These are phyloP conservation scores for Nematopogon swammerdamellus DNA, from an alignment of 2,888 invertebrate species.

Conservation along the genomic window DNA sequence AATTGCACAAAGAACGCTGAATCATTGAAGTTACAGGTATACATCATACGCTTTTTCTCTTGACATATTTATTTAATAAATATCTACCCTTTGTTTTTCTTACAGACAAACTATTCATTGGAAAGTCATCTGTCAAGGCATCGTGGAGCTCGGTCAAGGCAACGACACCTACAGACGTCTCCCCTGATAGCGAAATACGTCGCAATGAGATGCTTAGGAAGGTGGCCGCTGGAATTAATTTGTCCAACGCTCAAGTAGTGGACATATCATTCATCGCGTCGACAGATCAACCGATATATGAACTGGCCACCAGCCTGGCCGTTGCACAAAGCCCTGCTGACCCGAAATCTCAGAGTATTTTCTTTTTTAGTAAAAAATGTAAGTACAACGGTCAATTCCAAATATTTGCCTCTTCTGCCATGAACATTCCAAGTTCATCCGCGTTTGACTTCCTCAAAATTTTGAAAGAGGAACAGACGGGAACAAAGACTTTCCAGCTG, in stretches of 20 bases:
- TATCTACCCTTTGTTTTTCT: too few species aligned
- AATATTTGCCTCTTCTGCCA: conserved; percentile 40
- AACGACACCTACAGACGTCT: conserved; percentile 20
- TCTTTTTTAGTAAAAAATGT: conserved; percentile 39
- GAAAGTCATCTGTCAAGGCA: conserved; percentile 14
- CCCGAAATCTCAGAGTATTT: conserved; percentile 45
- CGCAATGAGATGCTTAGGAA: conserved; percentile 50
- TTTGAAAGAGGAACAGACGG: conserved; percentile 46
- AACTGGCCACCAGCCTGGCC: conserved; percentile 52
- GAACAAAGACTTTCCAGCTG: conserved; percentile 38
- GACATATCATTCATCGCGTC: conserved; percentile 56
- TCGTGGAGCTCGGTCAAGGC: conserved; percentile 8
- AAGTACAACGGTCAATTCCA: conserved; percentile 34
- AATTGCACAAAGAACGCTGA: too few species aligned
- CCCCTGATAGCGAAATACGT: conserved; percentile 43
- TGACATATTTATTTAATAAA: too few species aligned
- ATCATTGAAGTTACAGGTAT: too few species aligned
- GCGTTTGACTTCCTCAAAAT: conserved; percentile 52
- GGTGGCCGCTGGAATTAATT: conserved; percentile 52
- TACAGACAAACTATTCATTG: conserved; percentile 32
- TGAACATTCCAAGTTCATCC: conserved; percentile 45
- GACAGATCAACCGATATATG: conserved; percentile 43
- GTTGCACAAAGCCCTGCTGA: conserved; percentile 54
- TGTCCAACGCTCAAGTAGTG: conserved; percentile 41
- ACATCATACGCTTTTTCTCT: too few species aligned